Conservation (phyloP, 2,888 invertebrate genomes). For the Baccha elongata region DNA sequence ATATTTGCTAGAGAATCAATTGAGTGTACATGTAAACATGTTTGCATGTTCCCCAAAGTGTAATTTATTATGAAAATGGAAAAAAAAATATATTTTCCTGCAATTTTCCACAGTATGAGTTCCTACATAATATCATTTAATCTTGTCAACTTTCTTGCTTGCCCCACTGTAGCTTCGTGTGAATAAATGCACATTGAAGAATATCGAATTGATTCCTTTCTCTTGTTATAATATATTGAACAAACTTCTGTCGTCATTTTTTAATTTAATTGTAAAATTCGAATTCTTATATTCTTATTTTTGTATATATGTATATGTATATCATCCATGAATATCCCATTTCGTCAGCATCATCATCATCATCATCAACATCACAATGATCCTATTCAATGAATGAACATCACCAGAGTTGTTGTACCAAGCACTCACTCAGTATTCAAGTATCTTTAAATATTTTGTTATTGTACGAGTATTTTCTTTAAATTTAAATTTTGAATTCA, state of each 20-base stretch:
- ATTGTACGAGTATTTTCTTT: not conserved
- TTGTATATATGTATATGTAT: not conserved
- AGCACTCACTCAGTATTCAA: conserved; percentile 1
- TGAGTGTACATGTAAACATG: too few relatives aligned
- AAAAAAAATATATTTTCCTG: too few relatives aligned
- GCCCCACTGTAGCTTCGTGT: not conserved
- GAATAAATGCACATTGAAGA: conserved; percentile 10
- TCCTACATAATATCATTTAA: too few relatives aligned
- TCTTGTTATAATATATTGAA: conserved; percentile 23
- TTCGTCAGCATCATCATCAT: conserved; percentile 32
- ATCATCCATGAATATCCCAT: conserved; percentile 16
- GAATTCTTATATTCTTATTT: conserved; percentile 18
- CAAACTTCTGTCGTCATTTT: conserved; percentile 45
- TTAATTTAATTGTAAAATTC: conserved; percentile 29
- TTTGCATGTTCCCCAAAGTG: too few relatives aligned
- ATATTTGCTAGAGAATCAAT: too few relatives aligned
- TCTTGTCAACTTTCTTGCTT: conserved; percentile 11
- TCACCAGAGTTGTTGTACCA: conserved; percentile 2
- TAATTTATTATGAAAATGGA: too few relatives aligned
- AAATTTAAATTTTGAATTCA: conserved; percentile 45
- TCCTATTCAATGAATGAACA: conserved; percentile 33
- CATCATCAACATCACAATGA: conserved; percentile 22
- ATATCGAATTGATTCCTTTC: conserved; percentile 18
- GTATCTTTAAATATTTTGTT: not conserved
- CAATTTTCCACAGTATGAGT: too few relatives aligned